These are phyloP conservation scores for Chrysodeixis includens DNA, from an alignment of 2,888 invertebrate species.

Conservation along the genomic window DNA sequence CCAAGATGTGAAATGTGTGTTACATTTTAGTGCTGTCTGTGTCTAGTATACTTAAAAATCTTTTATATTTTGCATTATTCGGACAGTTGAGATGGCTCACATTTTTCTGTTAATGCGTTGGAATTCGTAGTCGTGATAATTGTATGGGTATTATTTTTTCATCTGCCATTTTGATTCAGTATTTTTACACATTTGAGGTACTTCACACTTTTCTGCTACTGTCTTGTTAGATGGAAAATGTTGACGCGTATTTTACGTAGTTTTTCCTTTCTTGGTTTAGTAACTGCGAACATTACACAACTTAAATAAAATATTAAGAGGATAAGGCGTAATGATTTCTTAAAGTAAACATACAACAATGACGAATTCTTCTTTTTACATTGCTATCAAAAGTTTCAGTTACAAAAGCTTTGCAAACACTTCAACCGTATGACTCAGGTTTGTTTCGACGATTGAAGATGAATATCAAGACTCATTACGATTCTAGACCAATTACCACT, in stretches of 20 bases:
- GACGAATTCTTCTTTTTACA: no score
- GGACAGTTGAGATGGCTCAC: neutral
- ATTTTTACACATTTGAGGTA: no score
- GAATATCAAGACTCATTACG: conserved; percentile 45
- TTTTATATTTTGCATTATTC: neutral
- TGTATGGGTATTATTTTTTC: no score
- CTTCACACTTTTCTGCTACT: no score
- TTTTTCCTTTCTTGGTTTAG: no score
- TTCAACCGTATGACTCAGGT: conserved; percentile 45
- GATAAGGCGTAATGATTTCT: no score
- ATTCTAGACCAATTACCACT: conserved; percentile 39
- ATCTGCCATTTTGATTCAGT: no score
- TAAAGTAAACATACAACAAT: no score
- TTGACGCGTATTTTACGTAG: no score
- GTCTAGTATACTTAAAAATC: neutral
- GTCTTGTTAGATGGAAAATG: no score
- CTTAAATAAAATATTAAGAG: no score
- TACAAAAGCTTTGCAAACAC: conserved; percentile 32
- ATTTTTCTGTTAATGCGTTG: neutral
- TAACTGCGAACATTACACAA: no score
- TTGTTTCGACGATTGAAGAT: conserved; percentile 25
- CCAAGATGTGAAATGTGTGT: conserved; percentile 14
- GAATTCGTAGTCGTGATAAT: neutral
- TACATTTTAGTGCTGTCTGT: neutral
- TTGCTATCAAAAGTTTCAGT: neutral